These are phyloP conservation scores for Sthenelais limicola DNA, from an alignment of 2,888 invertebrate species.

Conservation along the genomic window DNA sequence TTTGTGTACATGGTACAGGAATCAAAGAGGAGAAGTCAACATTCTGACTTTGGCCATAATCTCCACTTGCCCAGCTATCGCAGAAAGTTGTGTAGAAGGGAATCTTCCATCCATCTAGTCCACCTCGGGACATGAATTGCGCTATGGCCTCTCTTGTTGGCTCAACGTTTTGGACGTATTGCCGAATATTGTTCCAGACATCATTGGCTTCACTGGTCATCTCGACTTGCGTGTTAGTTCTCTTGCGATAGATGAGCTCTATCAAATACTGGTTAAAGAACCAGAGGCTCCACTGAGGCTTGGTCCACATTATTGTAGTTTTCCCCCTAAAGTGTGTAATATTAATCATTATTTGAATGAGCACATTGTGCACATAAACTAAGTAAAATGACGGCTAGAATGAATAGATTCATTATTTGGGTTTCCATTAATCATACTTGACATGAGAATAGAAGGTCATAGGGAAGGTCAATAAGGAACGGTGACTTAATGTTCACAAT, in stretches of 20 bases:
- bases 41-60: neutral
- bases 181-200: neutral
- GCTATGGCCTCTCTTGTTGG: neutral
- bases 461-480: too few relatives aligned
- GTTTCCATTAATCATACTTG: too few relatives aligned
- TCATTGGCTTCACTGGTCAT: neutral
- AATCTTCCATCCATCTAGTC: neutral
- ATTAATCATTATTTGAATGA: too few relatives aligned
- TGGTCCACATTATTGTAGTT: slow-evolving; percentile 12
- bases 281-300: neutral
- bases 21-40: neutral
- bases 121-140: slow-evolving; percentile 5
- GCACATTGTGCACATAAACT: too few relatives aligned
- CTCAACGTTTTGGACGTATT: neutral
- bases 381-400: too few relatives aligned
- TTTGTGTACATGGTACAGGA: neutral
- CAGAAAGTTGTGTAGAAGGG: neutral
- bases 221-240: neutral
- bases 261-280: slow-evolving; percentile 25
- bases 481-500: too few relatives aligned
- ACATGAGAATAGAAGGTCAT: too few relatives aligned
- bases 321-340: too few relatives aligned
- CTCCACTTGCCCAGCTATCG: neutral
- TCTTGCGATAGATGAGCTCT: slow-evolving; percentile 12
- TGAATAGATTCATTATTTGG: too few relatives aligned